Conservation (phyloP, 2,113 vertebrate genomes). For the Corythornis cristatus region DNA sequence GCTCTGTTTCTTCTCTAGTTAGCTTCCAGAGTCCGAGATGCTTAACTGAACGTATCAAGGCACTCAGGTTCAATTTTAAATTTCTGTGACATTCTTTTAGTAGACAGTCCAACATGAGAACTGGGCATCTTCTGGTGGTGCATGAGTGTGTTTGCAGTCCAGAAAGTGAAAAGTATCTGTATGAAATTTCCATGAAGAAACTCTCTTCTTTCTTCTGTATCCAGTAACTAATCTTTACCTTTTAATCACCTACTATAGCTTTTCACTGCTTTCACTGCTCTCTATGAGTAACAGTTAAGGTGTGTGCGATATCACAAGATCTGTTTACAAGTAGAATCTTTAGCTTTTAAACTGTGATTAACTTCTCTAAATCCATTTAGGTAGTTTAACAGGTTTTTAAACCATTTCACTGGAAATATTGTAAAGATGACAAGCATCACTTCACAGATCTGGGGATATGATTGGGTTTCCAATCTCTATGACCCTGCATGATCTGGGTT, state of each 20-base stretch:
- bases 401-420: constrained; percentile 43
- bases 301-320: constrained; percentile 80
- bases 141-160: constrained; percentile 69
- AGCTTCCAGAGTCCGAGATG: constrained; percentile 75
- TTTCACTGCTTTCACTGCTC: constrained; percentile 64
- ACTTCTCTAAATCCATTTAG: constrained; percentile 38
- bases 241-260: constrained; percentile 60
- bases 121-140: constrained; percentile 74
- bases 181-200: constrained; percentile 72
- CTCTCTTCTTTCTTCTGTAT: constrained; percentile 77
- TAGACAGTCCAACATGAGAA: constrained; percentile 74
- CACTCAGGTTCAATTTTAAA: constrained; percentile 70
- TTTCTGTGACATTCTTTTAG: constrained; percentile 72
- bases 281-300: constrained; percentile 55
- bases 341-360: constrained; percentile 38
- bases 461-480: constrained; percentile 87
- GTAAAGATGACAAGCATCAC: constrained; percentile 48
- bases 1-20: constrained; percentile 75
- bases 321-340: constrained; percentile 65
- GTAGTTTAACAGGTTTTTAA: constrained; percentile 61
- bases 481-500: constrained; percentile 73
- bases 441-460: constrained; percentile 83
- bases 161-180: constrained; percentile 72
- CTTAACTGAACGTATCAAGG: constrained; percentile 74
- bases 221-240: constrained; percentile 66